Evolutionary conservation across 1,140 invertebrate species (phyloP), one percentile per base, ranked within the genome.

Genomic region (Cardiocondyla obscurior): DNA sequence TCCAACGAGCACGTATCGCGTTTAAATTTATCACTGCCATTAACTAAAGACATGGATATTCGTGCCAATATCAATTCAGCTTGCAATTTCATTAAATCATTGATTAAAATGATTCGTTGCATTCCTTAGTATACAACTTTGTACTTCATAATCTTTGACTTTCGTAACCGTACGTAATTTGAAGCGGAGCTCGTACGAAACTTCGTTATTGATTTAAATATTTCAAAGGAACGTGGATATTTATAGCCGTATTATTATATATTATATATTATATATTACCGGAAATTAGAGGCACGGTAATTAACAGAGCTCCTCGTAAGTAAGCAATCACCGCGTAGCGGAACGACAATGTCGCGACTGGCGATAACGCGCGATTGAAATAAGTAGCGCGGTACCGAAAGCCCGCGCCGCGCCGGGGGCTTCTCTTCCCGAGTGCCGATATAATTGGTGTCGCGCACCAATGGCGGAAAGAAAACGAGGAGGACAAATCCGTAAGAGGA

Each of bases 371-470:
- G 65, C 28, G 33, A 65, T 22, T 2, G 60, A 22, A 53, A 30
- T 28, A 30, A n/a, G n/a, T 3, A 25, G 2, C 28, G 58, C 42
- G 42, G 42, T 55, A 33, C 46, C 62, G 33, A 42, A n/a, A n/a
- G n/a, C n/a, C n/a, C n/a, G n/a, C n/a, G 30, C 25, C 53, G 33
- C 60, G 51, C 12, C 33, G 46, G 49, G n/a, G n/a, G n/a, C n/a
- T 25, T 39, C 55, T n/a, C 46, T 46, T 42, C 49, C 5, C 1
- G 10, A 79, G 53, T 19, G 73, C 60, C 19, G 74, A 72, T 84
- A 60, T 60, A 89, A 90, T 89, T 84, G 86, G 79, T 88, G 86
- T 88, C 77, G 62, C 70, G 76, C 57, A 83, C 16, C 19, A 64
- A 67, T 55, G 46, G 60, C 28, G 58, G 22, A 85, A 72, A 85